These are phyloP conservation scores for Piaya cayana DNA, from an alignment of 2,113 vertebrate genomes.

Conservation along the genomic window DNA sequence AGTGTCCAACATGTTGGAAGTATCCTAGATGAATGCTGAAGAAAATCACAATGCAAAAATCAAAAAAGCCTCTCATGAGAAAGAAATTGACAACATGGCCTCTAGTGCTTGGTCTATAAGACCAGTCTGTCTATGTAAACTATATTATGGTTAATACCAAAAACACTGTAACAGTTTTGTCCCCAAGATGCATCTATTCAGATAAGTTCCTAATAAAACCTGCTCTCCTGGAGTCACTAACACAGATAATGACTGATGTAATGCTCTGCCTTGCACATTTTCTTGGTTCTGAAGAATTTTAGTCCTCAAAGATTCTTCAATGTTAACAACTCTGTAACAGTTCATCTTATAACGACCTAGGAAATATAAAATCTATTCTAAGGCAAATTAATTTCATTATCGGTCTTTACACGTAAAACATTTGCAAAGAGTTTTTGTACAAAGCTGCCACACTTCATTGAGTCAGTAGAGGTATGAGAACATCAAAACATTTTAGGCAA, in stretches of 20 bases:
- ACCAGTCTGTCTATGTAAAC: background rate
- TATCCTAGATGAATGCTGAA: background rate
- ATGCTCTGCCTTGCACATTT: background rate
- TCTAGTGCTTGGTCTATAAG: background rate
- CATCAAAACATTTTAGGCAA: background rate
- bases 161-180: background rate
- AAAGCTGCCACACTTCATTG: slow-evolving; percentile 25
- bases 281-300: background rate
- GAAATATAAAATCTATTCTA: background rate
- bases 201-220: background rate
- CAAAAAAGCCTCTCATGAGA: background rate
- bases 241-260: fast-evolving
- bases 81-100: background rate
- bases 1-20: background rate
- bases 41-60: background rate
- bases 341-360: background rate
- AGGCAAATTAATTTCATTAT: slow-evolving; percentile 18
- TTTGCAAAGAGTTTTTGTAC: slow-evolving; percentile 27
- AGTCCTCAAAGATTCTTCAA: background rate
- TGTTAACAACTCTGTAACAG: background rate
- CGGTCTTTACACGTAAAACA: slow-evolving; percentile 2
- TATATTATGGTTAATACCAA: background rate
- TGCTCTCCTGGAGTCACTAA: background rate
- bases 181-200: background rate
- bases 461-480: slow-evolving; percentile 20